Evolutionary conservation across 2,113 vertebrate genomes (phyloP).

Genomic region (Pholis gunnellus): DNA sequence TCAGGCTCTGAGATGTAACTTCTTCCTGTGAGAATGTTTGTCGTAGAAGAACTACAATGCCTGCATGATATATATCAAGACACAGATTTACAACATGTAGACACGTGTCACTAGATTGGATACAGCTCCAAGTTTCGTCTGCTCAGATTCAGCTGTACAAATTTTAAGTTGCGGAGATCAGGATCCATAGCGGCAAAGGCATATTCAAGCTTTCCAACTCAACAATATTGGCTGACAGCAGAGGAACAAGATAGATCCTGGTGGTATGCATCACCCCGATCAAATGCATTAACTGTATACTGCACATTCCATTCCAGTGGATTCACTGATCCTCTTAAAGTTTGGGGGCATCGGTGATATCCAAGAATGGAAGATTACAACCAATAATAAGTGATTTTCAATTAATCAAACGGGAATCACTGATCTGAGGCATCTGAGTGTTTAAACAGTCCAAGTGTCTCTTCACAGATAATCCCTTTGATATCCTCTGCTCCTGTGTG

Average conservation of each 20-base stretch:
- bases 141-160: not conserved
- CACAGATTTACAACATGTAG: not conserved
- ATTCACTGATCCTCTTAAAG: not conserved
- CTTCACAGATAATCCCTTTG: slow-evolving; percentile 22
- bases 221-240: not conserved
- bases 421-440: slow-evolving; percentile 12
- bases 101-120: not conserved
- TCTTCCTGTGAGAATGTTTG: too few species aligned
- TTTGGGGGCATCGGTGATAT: not conserved
- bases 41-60: not conserved
- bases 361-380: too few species aligned
- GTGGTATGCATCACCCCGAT: not conserved
- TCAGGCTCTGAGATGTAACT: too few species aligned
- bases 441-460: slow-evolving; percentile 51
- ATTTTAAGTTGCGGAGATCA: too few species aligned
- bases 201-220: not conserved
- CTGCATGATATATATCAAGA: not conserved
- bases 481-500: slow-evolving; percentile 15
- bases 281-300: not conserved
- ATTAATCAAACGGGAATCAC: slow-evolving; percentile 26
- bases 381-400: slow-evolving; percentile 20
- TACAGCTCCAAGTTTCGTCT: not conserved
- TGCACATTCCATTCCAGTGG: not conserved
- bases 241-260: not conserved
- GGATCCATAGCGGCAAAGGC: not conserved